Evolutionary conservation across 2,888 invertebrate species (phyloP).

Genomic region (Lingula anatina): DNA sequence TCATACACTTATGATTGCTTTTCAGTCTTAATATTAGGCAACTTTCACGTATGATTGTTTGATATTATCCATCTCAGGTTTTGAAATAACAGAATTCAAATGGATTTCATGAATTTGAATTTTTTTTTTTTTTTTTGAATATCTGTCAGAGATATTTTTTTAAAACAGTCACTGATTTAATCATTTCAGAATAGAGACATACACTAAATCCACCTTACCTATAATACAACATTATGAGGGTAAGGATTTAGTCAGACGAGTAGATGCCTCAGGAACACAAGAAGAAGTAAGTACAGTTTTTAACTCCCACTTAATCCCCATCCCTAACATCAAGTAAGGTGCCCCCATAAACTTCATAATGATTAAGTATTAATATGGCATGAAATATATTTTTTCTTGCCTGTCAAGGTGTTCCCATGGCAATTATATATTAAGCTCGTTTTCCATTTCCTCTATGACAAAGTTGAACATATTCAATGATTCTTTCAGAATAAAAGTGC

Average conservation of each 20-base stretch:
- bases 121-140: background rate
- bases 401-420: background rate
- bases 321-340: no score
- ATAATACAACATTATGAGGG: conserved; percentile 78
- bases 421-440: no score
- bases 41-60: no score
- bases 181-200: conserved; percentile 66
- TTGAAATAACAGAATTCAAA: no score
- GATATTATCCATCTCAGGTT: no score
- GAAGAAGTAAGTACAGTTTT: conserved; percentile 58
- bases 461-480: no score
- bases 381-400: background rate
- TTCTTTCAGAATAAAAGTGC: no score
- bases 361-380: no score
- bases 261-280: conserved; percentile 67
- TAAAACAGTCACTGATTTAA: conserved; percentile 1
- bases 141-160: background rate
- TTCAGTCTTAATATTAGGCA: no score
- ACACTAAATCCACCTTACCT: conserved; percentile 79
- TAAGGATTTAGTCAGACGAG: conserved; percentile 65
- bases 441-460: no score
- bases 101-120: background rate
- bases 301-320: background rate
- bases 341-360: no score
- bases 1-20: no score